Evolutionary conservation across 2,888 invertebrate genomes (phyloP), one percentile per base, ranked within the genome.

Genomic region (Polydrusus cervinus): DNA sequence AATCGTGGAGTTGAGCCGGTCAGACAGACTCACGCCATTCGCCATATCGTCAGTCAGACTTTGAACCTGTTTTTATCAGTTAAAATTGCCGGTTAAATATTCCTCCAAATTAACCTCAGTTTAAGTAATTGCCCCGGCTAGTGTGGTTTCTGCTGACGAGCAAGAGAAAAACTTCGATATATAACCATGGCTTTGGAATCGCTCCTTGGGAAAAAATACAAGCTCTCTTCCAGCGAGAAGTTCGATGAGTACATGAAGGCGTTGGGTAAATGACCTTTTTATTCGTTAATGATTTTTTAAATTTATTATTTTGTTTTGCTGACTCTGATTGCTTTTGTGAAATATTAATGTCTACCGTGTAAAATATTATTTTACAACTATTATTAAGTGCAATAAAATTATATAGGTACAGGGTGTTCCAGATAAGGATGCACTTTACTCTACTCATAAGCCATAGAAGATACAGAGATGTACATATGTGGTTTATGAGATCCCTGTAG

Each of bases 171-270:
- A 53, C 2, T n/a, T 9, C 18, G 5, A n/a, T 20, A 8, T 25
- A 13, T 7, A 30, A 11, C n/a, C 16, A 84, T 84, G 84, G 73
- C 75, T 78, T 77, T 86, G 14, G 80, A 80, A 3, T 77, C 83
- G 55, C 87, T 88, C 82, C 81, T 87, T 11, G 94, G 94, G 86
- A 94, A 93, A 88, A 93, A 93, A 86, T 97, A 94, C 90, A 95
- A 95, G 86, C 90, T 97, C 87, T 87, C 89, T 77, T 90, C 90
- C 75, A 93, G 94, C 82, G 94, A 95, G 79, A 94, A 95, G 85
- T 96, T 97, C 87, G 96, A 97, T 83, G 94, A 95, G 74, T 95
- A 94, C 89, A 94, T 97, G 95, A 95, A 95, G 89, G 91, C 92
- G 64, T 87, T 95, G 78, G 95, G 95, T 95, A 85, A 79, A 11